A percentile compares a stretch with the other conserved stretches of the same genome.
These are phyloP conservation scores for Charadrius vociferus DNA, from an alignment of 2,113 vertebrate genomes.

Conservation along the genomic window DNA sequence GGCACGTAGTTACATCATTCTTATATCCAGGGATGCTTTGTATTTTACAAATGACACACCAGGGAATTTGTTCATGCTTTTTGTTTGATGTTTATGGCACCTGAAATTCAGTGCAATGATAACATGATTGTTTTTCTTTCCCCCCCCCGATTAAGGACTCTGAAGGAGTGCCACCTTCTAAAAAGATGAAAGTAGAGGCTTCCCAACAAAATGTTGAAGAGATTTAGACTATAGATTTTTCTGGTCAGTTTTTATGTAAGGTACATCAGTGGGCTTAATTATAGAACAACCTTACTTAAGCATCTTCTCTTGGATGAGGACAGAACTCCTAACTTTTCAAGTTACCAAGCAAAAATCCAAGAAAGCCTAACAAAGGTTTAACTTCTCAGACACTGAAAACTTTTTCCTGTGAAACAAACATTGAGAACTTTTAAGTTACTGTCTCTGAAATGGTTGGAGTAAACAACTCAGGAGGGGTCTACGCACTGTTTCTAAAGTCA, in stretches of 20 bases:
- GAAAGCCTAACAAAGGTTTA: slow-evolving; percentile 73
- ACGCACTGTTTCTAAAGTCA: slow-evolving; percentile 92
- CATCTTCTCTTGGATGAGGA: slow-evolving; percentile 72
- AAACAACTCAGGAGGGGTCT: slow-evolving; percentile 89
- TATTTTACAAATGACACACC: neutral
- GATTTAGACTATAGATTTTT: slow-evolving; percentile 81
- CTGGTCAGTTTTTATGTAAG: slow-evolving; percentile 72
- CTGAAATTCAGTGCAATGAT: neutral
- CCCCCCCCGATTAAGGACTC: slow-evolving; percentile 79
- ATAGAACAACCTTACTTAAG: slow-evolving; percentile 72
- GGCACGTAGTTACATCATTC: neutral
- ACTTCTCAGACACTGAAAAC: slow-evolving; percentile 79
- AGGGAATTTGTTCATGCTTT: neutral
- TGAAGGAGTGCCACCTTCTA: slow-evolving; percentile 89
- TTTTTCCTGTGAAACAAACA: slow-evolving; percentile 80
- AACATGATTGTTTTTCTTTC: slow-evolving; percentile 45
- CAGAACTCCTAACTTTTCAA: slow-evolving; percentile 78
- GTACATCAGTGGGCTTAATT: slow-evolving; percentile 76
- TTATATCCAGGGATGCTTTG: neutral
- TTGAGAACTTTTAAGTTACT: slow-evolving; percentile 75
- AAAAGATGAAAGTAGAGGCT: slow-evolving; percentile 94
- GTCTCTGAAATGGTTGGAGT: slow-evolving; percentile 80
- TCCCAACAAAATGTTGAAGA: slow-evolving; percentile 89
- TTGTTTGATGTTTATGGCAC: neutral
- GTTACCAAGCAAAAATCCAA: slow-evolving; percentile 82